phyloP scores from a whole-genome alignment of 1,140 invertebrate genomes.

The Propsilocerus akamusi region DNA sequence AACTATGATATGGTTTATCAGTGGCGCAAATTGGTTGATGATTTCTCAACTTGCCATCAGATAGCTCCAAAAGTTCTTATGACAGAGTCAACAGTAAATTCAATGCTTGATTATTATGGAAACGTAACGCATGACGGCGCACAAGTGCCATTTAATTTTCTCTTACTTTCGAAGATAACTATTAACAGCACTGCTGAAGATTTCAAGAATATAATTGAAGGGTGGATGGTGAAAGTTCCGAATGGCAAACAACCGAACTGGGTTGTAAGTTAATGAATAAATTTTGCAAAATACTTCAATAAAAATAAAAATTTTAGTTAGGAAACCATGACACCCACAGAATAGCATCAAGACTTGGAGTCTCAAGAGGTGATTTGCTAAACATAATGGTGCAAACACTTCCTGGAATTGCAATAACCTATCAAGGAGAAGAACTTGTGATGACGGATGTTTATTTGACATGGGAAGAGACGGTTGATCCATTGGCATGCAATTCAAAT shows the following conservation, averaged over 20 bases:
- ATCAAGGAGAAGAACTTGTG: slow-evolving; percentile 14
- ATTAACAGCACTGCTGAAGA: slow-evolving; percentile 30
- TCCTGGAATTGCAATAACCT: slow-evolving; percentile 40
- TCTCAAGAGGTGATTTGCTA: slow-evolving; percentile 38
- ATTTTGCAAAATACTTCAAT: not conserved
- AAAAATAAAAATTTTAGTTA: slow-evolving; percentile 15
- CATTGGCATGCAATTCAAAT: slow-evolving; percentile 14
- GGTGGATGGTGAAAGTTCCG: slow-evolving; percentile 36
- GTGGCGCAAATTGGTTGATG: slow-evolving; percentile 37
- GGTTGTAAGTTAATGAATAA: slow-evolving; percentile 24
- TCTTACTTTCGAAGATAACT: slow-evolving; percentile 28
- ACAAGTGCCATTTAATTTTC: slow-evolving; percentile 46
- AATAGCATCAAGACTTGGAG: slow-evolving; percentile 39
- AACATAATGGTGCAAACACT: slow-evolving; percentile 40
- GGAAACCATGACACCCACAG: slow-evolving; percentile 52
- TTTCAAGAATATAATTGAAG: slow-evolving; percentile 29
- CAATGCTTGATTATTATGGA: slow-evolving; percentile 39
- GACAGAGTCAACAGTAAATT: slow-evolving; percentile 37
- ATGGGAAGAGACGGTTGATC: slow-evolving; percentile 12
- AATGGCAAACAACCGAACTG: slow-evolving; percentile 30
- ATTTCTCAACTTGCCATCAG: slow-evolving; percentile 27
- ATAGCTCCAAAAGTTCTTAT: slow-evolving; percentile 31
- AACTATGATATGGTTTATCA: slow-evolving; percentile 37
- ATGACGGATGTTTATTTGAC: slow-evolving; percentile 11
- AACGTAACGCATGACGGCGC: slow-evolving; percentile 31